Conservation (phyloP, 2,797 vertebrate genomes). For the Pipistrellus pipistrellus region DNA sequence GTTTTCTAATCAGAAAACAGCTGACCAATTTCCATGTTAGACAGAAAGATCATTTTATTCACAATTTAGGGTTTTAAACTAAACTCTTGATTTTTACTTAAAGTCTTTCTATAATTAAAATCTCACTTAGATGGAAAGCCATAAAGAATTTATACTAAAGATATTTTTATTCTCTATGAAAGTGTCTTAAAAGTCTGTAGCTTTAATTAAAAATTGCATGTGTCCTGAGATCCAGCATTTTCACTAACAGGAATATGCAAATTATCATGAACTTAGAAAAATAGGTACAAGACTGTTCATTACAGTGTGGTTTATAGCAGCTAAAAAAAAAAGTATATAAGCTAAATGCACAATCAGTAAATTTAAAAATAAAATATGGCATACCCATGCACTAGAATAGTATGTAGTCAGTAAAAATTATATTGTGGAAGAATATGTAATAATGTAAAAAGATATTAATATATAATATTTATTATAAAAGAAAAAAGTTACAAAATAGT, state of each 20-base stretch:
- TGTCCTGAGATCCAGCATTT: slow-evolving; percentile 37
- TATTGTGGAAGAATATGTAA: not conserved
- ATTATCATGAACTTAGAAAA: not conserved
- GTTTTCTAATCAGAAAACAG: slow-evolving; percentile 23
- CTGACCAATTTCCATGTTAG: not conserved
- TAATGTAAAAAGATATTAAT: slow-evolving; percentile 11
- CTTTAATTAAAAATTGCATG: slow-evolving; percentile 39
- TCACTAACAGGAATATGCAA: not conserved
- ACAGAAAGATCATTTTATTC: slow-evolving; percentile 14
- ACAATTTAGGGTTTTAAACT: slow-evolving; percentile 47
- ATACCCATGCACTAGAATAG: not conserved
- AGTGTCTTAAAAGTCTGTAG: slow-evolving; percentile 4
- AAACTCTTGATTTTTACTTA: slow-evolving; percentile 42
- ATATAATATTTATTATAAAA: slow-evolving; percentile 43
- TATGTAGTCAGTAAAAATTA: slow-evolving; percentile 43
- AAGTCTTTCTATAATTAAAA: slow-evolving; percentile 51
- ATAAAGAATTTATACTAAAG: not conserved
- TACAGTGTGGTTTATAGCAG: not conserved
- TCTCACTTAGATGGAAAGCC: slow-evolving; percentile 21
- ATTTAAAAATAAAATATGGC: slow-evolving; percentile 18
- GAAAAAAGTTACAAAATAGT: slow-evolving; percentile 39
- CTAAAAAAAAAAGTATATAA: not conserved
- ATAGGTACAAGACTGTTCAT: not conserved
- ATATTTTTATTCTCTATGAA: slow-evolving; percentile 22
- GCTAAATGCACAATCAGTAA: not conserved